Evolutionary conservation across 2,113 vertebrate species (phyloP).

Genomic region (Propithecus coquereli): DNA sequence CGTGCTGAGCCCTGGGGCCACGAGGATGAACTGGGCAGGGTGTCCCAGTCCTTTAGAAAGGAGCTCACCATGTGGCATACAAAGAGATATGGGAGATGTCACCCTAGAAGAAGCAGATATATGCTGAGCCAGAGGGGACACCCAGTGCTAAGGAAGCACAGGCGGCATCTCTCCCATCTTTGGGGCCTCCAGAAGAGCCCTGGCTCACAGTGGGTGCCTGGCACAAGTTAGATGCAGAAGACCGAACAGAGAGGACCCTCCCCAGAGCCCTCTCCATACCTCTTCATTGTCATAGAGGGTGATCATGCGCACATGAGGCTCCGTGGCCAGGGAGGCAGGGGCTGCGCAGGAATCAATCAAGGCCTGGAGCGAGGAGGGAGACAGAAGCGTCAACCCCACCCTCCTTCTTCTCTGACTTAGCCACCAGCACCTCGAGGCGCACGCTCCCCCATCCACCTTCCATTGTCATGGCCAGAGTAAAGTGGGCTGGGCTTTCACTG

Average conservation of each 20-base stretch:
- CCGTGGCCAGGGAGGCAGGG: constrained; percentile 84
- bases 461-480: fast-evolving
- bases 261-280: constrained; percentile 73
- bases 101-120: background rate
- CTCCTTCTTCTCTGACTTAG: background rate
- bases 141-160: background rate
- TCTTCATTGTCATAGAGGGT: constrained; percentile 97
- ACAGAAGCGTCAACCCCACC: background rate
- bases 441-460: fast-evolving
- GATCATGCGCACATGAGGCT: constrained; percentile 92
- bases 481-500: fast-evolving
- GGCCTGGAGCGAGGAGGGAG: constrained; percentile 80
- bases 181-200: background rate
- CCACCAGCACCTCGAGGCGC: background rate
- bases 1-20: background rate
- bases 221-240: background rate
- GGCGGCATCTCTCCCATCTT: background rate
- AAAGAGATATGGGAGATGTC: background rate
- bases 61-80: background rate
- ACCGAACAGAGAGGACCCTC: background rate
- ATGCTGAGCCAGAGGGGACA: background rate
- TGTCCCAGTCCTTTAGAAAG: background rate
- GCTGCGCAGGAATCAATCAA: constrained; percentile 88
- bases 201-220: background rate
- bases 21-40: background rate